phyloP scores from a whole-genome alignment of 2,113 vertebrate species.

The Pungitius pungitius region DNA sequence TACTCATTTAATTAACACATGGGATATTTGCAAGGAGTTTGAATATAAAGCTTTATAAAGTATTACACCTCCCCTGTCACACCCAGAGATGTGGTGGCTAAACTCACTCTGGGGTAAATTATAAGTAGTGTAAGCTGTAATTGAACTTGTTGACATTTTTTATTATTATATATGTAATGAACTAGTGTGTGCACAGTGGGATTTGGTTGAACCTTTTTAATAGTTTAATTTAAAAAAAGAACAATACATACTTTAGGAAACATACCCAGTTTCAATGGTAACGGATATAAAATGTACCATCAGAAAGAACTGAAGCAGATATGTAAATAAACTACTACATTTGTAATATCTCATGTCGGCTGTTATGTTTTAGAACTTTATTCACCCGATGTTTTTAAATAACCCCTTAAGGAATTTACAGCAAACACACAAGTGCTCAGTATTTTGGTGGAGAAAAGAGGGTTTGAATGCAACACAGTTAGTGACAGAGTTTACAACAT shows the following conservation, averaged over 20 bases:
- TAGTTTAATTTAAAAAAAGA: background rate
- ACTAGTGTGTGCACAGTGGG: constrained; percentile 12
- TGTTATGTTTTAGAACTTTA: background rate
- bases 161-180: constrained; percentile 14
- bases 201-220: constrained; percentile 4
- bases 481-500: background rate
- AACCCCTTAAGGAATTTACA: background rate
- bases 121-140: constrained; percentile 43
- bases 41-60: constrained; percentile 76
- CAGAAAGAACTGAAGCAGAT: background rate
- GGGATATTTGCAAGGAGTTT: constrained; percentile 75
- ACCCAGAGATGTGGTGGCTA: constrained; percentile 52
- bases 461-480: background rate
- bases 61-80: constrained; percentile 71
- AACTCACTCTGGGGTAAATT: constrained; percentile 60
- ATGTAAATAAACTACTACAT: background rate
- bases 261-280: background rate
- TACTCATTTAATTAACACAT: constrained; percentile 84
- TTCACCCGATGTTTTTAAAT: background rate
- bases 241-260: background rate
- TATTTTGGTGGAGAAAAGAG: background rate
- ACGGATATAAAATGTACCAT: background rate
- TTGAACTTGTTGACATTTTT: constrained; percentile 32
- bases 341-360: background rate
- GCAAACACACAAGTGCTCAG: background rate